These are phyloP conservation scores for Lampris megalopsis DNA, from an alignment of 2,113 vertebrate species.

Conservation along the genomic window DNA sequence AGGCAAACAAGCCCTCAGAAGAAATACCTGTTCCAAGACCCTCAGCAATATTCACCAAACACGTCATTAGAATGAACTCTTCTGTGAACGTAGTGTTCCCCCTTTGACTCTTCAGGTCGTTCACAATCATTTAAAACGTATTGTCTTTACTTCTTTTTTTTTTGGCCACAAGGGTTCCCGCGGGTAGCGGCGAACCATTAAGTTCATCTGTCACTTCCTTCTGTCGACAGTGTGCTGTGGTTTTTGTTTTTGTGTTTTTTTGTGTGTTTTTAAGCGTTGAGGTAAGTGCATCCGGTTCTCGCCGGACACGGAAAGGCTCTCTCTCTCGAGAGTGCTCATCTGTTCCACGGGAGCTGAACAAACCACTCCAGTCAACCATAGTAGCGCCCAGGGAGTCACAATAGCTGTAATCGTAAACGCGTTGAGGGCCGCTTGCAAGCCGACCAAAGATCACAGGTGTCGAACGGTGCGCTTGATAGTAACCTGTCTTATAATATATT, in stretches of 20 bases:
- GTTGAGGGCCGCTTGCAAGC: constrained; percentile 1
- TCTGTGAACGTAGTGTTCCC: constrained; percentile 61
- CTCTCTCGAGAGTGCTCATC: constrained; percentile 32
- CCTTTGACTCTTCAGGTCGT: constrained; percentile 54
- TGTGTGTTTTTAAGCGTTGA: constrained; percentile 38
- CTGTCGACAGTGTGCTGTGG: constrained; percentile 46
- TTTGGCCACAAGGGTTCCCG: constrained; percentile 63
- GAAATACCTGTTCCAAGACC: constrained; percentile 36
- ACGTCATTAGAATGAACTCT: constrained; percentile 21
- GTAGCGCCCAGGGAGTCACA: no score
- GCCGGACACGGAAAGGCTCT: constrained; percentile 9
- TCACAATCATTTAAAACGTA: constrained; percentile 46
- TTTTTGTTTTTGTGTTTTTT: background rate
- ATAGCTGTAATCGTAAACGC: no score
- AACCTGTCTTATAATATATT: background rate
- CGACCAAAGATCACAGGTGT: constrained; percentile 22
- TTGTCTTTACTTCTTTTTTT: constrained; percentile 30
- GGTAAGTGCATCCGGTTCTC: constrained; percentile 55
- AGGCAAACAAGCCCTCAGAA: constrained; percentile 22
- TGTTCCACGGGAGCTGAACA: constrained; percentile 15
- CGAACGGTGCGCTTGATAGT: constrained; percentile 26
- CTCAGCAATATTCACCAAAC: constrained; percentile 27
- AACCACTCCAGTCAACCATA: constrained; percentile 3
- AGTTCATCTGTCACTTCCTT: constrained; percentile 42
- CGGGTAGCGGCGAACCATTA: constrained; percentile 23